Evolutionary conservation across 2,797 vertebrate species (phyloP), one percentile per base, ranked within the genome.

Genomic region (Paratrypauchen microcephalus): DNA sequence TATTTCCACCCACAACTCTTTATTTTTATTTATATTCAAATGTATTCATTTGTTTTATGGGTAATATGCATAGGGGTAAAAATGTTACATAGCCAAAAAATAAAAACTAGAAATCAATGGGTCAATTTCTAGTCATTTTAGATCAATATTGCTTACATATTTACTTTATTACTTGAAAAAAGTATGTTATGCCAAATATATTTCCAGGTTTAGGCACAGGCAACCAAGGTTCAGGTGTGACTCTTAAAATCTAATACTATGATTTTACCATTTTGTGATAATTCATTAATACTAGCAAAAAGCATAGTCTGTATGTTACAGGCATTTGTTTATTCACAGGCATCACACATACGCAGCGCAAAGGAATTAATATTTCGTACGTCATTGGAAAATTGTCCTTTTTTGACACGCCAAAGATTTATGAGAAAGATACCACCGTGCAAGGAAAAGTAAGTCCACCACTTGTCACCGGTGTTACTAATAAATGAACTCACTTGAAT

Each of bases 341-440:
- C 61, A 50, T 86, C 21, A 32, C 36, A 47, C 59, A 5, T 0
- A 0, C 0, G 4, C 48, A 70, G 30, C 8, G 1, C 4, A 70
- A 73, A 58, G 76, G 0, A 2, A 54, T 79, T 0, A 0, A 0
- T 0, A 77, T 91, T 21, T 76, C 82, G 1, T 85, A 83, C 28
- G 23, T 65, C 8, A 30, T 88, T 60, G 91, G 91, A 75, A 82
- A 30, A 12, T 28, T 92, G 45, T 70, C 69, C 19, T 91, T 93
- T 32, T 2, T 87, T 9, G 69, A 92, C 32, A 78, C 77, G 5
- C 90, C 86, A 28, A 82, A 79, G 52, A 59, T 80, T 60, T 92
- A 86, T 77, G 48, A 83, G 0, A 0, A 24, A 39, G 86, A 76
- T 59, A 58, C 68, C 23, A 4, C 36, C 28, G n/a, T 93, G 16